Conservation (phyloP, 1,140 invertebrate species). For the Tetramorium alpestre region DNA sequence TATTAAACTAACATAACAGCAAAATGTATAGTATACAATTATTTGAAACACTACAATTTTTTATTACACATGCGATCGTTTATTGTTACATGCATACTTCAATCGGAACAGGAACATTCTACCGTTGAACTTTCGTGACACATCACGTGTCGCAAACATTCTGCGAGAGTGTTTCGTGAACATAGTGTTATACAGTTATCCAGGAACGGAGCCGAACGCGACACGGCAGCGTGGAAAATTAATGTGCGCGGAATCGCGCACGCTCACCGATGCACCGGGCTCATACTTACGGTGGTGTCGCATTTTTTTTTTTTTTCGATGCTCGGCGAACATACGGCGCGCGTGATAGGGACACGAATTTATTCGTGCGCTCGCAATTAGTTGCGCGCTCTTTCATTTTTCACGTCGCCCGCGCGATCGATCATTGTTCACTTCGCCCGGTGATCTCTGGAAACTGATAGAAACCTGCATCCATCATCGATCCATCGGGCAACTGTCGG, state of each 20-base stretch:
- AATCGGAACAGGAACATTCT: background rate
- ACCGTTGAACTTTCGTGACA: slow-evolving; percentile 25
- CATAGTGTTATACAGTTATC: slow-evolving; percentile 27
- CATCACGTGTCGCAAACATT: slow-evolving; percentile 42
- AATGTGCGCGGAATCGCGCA: slow-evolving; percentile 47
- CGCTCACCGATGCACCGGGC: slow-evolving; percentile 1
- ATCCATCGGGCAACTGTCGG: slow-evolving; percentile 75
- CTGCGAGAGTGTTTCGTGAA: slow-evolving; percentile 25
- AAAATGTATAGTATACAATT: background rate
- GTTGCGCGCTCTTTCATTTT: slow-evolving; percentile 69
- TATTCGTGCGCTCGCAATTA: slow-evolving; percentile 68
- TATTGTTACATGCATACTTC: slow-evolving; percentile 5
- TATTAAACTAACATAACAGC: background rate
- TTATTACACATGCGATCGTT: background rate
- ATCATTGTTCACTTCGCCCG: slow-evolving; percentile 76
- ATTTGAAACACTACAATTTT: background rate
- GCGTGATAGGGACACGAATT: slow-evolving; percentile 48
- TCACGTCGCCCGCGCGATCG: slow-evolving; percentile 70
- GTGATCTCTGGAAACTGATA: slow-evolving; percentile 61
- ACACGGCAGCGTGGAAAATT: slow-evolving; percentile 46
- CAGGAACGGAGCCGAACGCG: slow-evolving; percentile 28
- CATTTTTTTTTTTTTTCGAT: slow-evolving; percentile 42
- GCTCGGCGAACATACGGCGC: slow-evolving; percentile 52
- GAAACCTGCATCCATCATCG: slow-evolving; percentile 75
- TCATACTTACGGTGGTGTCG: slow-evolving; percentile 30